Conservation (phyloP, 2,797 vertebrate species). For the Poecile montanus region DNA sequence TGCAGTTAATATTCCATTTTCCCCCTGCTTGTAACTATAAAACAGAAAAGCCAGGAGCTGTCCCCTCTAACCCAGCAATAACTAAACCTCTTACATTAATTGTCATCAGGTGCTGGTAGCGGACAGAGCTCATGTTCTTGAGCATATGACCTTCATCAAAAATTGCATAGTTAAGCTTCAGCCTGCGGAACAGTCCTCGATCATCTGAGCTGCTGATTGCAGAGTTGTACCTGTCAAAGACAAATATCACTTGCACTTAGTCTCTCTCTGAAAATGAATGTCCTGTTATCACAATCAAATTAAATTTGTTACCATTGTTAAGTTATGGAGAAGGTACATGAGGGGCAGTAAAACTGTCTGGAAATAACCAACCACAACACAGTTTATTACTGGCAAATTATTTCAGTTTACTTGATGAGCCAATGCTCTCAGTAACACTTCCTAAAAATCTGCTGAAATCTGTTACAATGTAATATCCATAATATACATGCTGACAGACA, state of each 20-base stretch:
- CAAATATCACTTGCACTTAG: background rate
- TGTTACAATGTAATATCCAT: background rate
- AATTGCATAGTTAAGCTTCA: conserved; percentile 88
- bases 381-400: background rate
- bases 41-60: background rate
- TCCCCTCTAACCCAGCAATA: background rate
- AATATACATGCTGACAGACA: background rate
- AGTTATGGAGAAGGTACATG: background rate
- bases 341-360: background rate
- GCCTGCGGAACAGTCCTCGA: conserved; percentile 89
- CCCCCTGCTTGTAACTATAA: background rate
- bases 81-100: conserved; percentile 86
- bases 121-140: conserved; percentile 95
- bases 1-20: background rate
- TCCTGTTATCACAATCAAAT: background rate
- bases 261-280: background rate
- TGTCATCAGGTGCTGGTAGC: conserved; percentile 95
- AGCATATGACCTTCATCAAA: conserved; percentile 99
- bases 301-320: background rate
- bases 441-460: background rate
- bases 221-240: conserved; percentile 85
- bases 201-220: conserved; percentile 90
- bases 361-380: background rate
- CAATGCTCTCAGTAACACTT: background rate
- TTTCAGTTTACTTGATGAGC: background rate